Evolutionary conservation across 2,113 vertebrate genomes (phyloP).

Genomic region (Pachyramphus minor): DNA sequence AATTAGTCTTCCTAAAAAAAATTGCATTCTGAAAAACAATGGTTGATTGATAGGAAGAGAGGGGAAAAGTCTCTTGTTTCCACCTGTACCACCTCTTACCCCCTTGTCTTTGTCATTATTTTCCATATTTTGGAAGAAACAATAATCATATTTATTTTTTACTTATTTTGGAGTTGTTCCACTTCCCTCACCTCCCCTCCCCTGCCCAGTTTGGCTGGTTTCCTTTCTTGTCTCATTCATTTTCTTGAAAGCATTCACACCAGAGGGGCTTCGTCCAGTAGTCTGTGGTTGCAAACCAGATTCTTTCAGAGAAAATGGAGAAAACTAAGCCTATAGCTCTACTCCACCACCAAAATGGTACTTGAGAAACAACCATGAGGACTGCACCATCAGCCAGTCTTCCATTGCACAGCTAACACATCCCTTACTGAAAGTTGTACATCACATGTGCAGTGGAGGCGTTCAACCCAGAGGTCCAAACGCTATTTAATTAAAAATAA

Average conservation of each 20-base stretch:
- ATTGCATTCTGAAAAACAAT: neutral
- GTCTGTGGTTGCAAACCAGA: neutral
- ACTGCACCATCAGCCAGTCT: neutral
- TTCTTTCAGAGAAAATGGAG: neutral
- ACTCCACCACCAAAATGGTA: neutral
- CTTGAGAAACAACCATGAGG: neutral
- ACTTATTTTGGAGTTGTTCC: neutral
- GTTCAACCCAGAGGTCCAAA: conserved; percentile 21
- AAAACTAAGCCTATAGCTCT: neutral
- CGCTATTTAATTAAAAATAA: conserved; percentile 47
- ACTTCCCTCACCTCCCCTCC: neutral
- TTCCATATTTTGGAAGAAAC: neutral
- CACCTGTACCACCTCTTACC: neutral
- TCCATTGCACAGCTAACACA: neutral
- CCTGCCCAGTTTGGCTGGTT: neutral
- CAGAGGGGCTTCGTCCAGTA: neutral
- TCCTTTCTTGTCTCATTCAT: neutral
- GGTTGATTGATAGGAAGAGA: neutral
- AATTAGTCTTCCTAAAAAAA: neutral
- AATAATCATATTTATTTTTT: neutral
- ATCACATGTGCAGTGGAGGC: neutral
- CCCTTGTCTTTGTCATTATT: neutral
- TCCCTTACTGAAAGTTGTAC: neutral
- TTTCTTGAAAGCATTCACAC: conserved; percentile 4
- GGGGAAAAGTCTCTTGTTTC: neutral